Evolutionary conservation across 2,888 invertebrate species (phyloP).

Genomic region (Leucophenga maculata): DNA sequence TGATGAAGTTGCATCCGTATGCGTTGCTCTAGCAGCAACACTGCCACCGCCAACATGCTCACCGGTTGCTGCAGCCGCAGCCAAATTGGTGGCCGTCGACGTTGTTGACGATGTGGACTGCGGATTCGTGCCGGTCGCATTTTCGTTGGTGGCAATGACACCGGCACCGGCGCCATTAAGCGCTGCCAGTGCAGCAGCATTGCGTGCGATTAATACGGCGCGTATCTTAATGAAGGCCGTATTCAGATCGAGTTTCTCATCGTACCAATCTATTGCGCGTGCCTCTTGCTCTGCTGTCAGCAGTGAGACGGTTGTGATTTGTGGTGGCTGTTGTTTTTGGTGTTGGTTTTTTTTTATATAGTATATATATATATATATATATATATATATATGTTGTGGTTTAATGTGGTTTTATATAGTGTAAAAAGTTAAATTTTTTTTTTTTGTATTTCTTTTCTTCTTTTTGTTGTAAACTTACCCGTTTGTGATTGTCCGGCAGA

Average conservation of each 20-base stretch:
- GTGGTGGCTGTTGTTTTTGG: constrained; percentile 10
- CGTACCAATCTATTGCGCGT: constrained; percentile 65
- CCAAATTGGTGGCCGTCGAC: constrained; percentile 33
- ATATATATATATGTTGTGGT: neutral
- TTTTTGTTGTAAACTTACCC: constrained; percentile 82
- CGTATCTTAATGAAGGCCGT: constrained; percentile 67
- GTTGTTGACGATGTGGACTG: constrained; percentile 39
- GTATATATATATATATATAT: neutral
- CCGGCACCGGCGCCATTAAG: constrained; percentile 28
- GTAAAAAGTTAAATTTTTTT: neutral
- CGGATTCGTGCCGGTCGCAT: constrained; percentile 13
- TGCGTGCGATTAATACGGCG: constrained; percentile 62
- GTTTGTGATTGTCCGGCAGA: constrained; percentile 97
- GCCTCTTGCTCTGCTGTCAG: constrained; percentile 65
- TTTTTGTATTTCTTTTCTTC: neutral
- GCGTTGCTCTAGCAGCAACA: no score
- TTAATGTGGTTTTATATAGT: neutral
- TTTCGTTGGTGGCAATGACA: neutral
- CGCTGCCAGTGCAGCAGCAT: constrained; percentile 54
- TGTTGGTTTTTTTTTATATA: constrained; percentile 1
- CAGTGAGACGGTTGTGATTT: constrained; percentile 23
- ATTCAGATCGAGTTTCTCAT: constrained; percentile 64
- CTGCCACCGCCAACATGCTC: no score
- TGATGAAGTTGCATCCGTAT: constrained; percentile 29
- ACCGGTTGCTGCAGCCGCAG: constrained; percentile 20